Base-by-base conservation (phyloP, 1,140 invertebrate species). In the Drosophila persimilis region DNA sequence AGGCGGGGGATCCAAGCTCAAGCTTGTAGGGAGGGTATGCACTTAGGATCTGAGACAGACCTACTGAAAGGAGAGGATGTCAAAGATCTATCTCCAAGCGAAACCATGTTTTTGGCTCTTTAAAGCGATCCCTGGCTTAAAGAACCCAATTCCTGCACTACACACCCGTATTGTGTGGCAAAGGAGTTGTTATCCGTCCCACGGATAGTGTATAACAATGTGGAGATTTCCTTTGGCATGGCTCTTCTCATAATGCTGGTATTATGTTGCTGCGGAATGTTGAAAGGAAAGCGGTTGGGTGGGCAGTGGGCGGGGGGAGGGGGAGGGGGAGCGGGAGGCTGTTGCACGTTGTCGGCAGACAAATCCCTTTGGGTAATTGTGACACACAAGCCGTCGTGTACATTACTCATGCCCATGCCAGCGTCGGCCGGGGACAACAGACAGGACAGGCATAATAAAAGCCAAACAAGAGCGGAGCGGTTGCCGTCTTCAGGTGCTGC, bases 361-460 rank as follows among this genome's bases (percentile, higher is more conserved):
- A 59, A 59, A 59, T 59, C 56, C 56, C 56, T 59, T 59, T 59
- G 56, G 56, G 56, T 59, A 59, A 59, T 59, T 59, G 56, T 59
- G 56, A 59, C 56, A 59, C 56, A 59, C 56, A 59, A 59, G 56
- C 56, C 45, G 31, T 59, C 56, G 56, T 59, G 45, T 59, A 59
- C 56, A 59, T 59, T 59, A 59, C 56, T 59, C 56, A 59, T 47
- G 31, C 45, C 56, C 26, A 41, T 11, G 11, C 13, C 6, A 26
- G 24, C n/a, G 29, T 20, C 11, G 13, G 7, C 6, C 17, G 35
- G n/a, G 53, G 20, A 44, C 24, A 24, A 24, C 24, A 13, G 24
- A 9, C 15, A 48, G 7, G 22, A 22, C 22, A 31, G 45, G 56
- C 56, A 59, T 59, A 59, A 59, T 59, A 59, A 59, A 59, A 59